Conservation (phyloP, 2,888 invertebrate genomes). For the Tridacna gigas region DNA sequence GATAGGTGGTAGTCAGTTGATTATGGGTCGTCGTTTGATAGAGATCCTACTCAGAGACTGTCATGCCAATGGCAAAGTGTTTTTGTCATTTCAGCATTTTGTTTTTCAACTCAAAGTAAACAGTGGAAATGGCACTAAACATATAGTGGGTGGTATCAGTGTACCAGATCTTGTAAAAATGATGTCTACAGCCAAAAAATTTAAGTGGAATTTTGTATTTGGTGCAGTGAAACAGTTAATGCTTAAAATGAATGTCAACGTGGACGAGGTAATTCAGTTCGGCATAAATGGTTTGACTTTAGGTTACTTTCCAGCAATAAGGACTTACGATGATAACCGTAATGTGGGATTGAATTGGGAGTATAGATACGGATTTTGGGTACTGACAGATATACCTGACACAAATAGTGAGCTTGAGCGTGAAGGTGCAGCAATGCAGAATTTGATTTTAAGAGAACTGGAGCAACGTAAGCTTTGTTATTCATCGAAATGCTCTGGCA, state of each 20-base stretch:
- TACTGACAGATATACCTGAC: neutral
- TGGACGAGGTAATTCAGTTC: neutral
- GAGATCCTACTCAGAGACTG: constrained; percentile 12
- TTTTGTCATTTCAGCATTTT: neutral
- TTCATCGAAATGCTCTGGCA: neutral
- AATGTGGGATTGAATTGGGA: constrained; percentile 2
- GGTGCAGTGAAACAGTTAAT: neutral
- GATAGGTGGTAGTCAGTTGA: constrained; percentile 3
- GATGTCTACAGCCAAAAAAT: neutral
- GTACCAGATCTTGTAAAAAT: constrained; percentile 4
- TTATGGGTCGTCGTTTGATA: constrained; percentile 11
- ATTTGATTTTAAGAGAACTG: constrained; percentile 12
- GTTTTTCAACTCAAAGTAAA: constrained; percentile 5
- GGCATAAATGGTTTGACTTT: constrained; percentile 7
- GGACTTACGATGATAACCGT: constrained; percentile 11
- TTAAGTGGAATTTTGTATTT: constrained; percentile 9
- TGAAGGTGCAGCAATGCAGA: constrained; percentile 5
- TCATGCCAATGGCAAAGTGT: constrained; percentile 15
- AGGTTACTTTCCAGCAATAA: constrained; percentile 21
- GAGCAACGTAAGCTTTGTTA: constrained; percentile 17
- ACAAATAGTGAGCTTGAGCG: neutral
- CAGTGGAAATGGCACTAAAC: neutral
- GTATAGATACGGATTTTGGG: neutral
- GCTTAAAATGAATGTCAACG: neutral
- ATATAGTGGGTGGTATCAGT: constrained; percentile 19